Conservation (phyloP, 2,888 invertebrate species). For the Cecidostiba fungosa region DNA sequence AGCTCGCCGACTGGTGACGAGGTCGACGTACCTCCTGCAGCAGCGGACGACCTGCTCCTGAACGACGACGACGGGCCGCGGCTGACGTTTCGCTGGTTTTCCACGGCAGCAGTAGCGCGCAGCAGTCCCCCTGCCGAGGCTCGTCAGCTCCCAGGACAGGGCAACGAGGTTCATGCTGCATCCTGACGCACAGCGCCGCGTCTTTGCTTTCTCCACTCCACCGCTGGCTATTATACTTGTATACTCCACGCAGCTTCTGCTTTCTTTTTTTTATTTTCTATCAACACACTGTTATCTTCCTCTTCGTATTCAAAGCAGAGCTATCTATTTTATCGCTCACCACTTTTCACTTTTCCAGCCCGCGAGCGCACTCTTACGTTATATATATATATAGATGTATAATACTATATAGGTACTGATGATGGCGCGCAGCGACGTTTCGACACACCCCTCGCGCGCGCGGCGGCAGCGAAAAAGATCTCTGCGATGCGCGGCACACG, state of each 20-base stretch:
- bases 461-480: constrained; percentile 24
- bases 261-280: constrained; percentile 37
- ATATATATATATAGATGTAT: no score
- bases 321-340: background rate
- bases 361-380: constrained; percentile 18
- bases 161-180: constrained; percentile 79
- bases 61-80: constrained; percentile 62
- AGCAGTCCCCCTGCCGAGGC: constrained; percentile 76
- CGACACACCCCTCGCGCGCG: constrained; percentile 61
- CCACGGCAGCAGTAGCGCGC: constrained; percentile 62
- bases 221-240: constrained; percentile 66
- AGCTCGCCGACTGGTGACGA: background rate
- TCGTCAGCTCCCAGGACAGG: constrained; percentile 78
- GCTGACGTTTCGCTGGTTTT: constrained; percentile 57
- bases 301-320: background rate
- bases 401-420: background rate
- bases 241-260: constrained; percentile 18
- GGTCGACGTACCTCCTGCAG: background rate
- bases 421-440: constrained; percentile 29
- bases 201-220: constrained; percentile 65
- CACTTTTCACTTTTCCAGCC: constrained; percentile 9
- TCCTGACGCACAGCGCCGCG: constrained; percentile 73
- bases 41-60: constrained; percentile 46
- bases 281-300: constrained; percentile 22
- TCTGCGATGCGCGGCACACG: background rate